phyloP scores from a whole-genome alignment of 2,888 invertebrate genomes.

The Phasia obesa region DNA sequence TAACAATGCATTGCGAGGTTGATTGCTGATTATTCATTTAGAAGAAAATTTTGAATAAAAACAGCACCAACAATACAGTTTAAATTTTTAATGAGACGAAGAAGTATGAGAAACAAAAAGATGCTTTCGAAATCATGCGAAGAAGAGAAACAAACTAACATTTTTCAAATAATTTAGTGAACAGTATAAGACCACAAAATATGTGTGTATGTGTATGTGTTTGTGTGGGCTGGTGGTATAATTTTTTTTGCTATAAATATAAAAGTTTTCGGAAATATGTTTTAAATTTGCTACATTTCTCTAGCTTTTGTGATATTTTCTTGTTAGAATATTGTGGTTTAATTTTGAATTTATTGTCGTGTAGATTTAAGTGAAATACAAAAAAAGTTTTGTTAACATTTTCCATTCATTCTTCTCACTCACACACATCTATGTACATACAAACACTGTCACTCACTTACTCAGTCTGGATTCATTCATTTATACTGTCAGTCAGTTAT shows the following conservation, averaged over 20 bases:
- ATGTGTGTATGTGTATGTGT: slow-evolving; percentile 7
- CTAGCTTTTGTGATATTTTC: background rate
- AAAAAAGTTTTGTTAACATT: slow-evolving; percentile 4
- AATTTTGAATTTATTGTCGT: slow-evolving; percentile 60
- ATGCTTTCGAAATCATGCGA: background rate
- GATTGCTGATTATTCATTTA: slow-evolving; percentile 55
- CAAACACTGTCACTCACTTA: slow-evolving; percentile 41
- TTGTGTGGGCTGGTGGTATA: background rate
- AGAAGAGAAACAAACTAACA: background rate
- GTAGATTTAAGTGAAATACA: slow-evolving; percentile 27
- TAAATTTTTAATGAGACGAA: background rate
- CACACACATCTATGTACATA: background rate
- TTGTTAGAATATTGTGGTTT: slow-evolving; percentile 44
- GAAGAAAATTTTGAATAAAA: slow-evolving; percentile 42
- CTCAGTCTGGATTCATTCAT: slow-evolving; percentile 38
- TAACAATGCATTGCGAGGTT: slow-evolving; percentile 27
- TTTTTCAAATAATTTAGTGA: slow-evolving; percentile 1
- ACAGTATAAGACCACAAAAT: slow-evolving; percentile 9
- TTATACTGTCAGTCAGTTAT: slow-evolving; percentile 48
- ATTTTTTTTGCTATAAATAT: background rate
- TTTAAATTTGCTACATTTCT: slow-evolving; percentile 44
- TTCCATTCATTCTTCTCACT: slow-evolving; percentile 2
- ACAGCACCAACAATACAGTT: slow-evolving; percentile 20
- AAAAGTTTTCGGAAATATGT: slow-evolving; percentile 44
- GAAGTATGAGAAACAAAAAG: background rate